A percentile compares a stretch with the other conserved stretches of the same genome.
These are phyloP conservation scores for Lemur catta DNA, from an alignment of 2,797 vertebrate genomes.

Conservation along the genomic window DNA sequence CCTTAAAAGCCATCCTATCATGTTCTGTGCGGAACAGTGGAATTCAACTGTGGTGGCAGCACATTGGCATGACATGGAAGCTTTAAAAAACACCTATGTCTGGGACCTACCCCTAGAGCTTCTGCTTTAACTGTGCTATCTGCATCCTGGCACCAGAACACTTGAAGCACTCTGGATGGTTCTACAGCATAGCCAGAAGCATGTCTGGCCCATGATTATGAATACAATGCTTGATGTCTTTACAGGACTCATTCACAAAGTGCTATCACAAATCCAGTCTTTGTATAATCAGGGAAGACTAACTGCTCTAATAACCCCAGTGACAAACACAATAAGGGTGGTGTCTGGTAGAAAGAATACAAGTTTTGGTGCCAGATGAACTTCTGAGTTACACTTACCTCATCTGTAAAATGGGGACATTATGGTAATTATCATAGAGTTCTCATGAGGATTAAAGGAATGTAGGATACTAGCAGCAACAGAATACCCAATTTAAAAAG, in stretches of 20 bases:
- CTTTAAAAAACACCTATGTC: neutral
- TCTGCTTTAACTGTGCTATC: neutral
- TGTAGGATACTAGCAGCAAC: neutral
- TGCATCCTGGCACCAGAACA: neutral
- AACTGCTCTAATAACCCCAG: neutral
- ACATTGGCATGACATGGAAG: neutral
- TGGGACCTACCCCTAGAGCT: neutral
- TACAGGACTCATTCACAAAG: neutral
- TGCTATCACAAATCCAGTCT: neutral
- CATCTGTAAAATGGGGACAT: neutral
- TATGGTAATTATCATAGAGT: neutral
- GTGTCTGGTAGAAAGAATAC: neutral
- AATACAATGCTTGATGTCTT: neutral
- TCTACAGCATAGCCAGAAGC: neutral
- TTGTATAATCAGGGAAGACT: neutral
- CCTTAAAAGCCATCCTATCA: neutral
- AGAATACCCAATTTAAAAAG: neutral
- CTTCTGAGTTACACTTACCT: neutral
- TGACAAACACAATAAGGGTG: no score
- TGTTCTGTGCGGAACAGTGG: neutral
- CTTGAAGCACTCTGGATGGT: neutral
- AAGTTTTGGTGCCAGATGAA: neutral
- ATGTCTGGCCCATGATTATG: neutral
- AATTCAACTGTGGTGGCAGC: neutral
- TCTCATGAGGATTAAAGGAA: neutral